phyloP scores from a whole-genome alignment of 2,113 vertebrate species.

The Rhegmatorhina hoffmannsi region DNA sequence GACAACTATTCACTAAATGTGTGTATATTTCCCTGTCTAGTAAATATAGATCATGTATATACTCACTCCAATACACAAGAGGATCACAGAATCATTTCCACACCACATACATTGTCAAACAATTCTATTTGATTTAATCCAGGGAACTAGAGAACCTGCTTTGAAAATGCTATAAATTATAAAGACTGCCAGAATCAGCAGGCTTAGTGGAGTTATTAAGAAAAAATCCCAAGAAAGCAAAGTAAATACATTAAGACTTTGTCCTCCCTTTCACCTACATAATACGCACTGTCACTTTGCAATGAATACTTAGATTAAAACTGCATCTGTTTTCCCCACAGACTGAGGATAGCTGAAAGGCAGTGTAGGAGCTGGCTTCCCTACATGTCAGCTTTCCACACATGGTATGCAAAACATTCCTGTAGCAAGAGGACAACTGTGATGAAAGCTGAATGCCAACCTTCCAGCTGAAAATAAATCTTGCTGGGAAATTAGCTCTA shows the following conservation, averaged over 20 bases:
- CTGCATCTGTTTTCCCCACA: not conserved
- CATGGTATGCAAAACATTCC: constrained; percentile 1
- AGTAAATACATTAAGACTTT: not conserved
- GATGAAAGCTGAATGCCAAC: not conserved
- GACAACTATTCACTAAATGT: not conserved
- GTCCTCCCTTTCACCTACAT: not conserved
- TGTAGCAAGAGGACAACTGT: not conserved
- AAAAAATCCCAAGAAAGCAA: not conserved
- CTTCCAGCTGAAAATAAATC: not conserved
- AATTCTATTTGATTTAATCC: not conserved
- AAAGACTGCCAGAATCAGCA: not conserved
- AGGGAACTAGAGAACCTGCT: not conserved
- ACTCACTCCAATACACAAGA: not conserved
- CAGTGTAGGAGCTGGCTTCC: not conserved
- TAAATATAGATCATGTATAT: not conserved
- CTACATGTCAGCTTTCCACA: not conserved
- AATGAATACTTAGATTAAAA: not conserved
- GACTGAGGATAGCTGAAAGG: not conserved
- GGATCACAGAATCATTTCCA: not conserved
- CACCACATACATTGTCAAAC: not conserved
- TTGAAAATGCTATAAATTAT: not conserved
- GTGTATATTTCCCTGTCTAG: not conserved
- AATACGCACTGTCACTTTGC: not conserved
- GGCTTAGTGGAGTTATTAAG: not conserved
- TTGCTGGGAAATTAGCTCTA: not conserved